These are phyloP conservation scores for Colletes collaris DNA, from an alignment of 2,888 invertebrate species.

Conservation along the genomic window DNA sequence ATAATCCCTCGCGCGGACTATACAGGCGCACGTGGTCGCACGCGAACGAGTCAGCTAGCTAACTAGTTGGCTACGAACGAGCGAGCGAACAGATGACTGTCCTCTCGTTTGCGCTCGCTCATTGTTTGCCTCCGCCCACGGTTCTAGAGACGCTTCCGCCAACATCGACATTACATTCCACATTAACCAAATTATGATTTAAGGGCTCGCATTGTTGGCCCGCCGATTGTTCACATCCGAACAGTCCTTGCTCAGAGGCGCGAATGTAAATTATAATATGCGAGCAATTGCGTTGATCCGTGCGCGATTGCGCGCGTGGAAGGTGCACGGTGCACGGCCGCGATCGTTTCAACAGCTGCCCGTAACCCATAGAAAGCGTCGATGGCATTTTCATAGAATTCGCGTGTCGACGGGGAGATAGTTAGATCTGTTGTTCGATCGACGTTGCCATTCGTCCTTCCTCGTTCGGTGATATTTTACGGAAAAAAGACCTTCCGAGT, in stretches of 20 bases:
- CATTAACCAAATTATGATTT: constrained; percentile 83
- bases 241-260: constrained; percentile 76
- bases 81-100: constrained; percentile 24
- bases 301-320: constrained; percentile 54
- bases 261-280: constrained; percentile 79
- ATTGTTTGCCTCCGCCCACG: constrained; percentile 48
- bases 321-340: constrained; percentile 24
- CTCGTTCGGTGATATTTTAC: too few relatives aligned
- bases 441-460: not conserved
- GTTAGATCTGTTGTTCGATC: not conserved
- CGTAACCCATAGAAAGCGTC: not conserved
- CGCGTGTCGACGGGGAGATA: too few relatives aligned
- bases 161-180: constrained; percentile 82
- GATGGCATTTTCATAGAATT: constrained; percentile 6
- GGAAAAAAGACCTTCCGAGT: too few relatives aligned
- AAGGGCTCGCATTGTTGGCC: constrained; percentile 80
- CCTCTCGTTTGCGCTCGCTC: constrained; percentile 57
- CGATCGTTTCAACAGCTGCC: not conserved
- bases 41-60: constrained; percentile 55
- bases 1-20: constrained; percentile 75
- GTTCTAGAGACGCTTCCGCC: constrained; percentile 73
- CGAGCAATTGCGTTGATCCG: constrained; percentile 79
- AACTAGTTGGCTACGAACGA: constrained; percentile 7
- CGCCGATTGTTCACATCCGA: constrained; percentile 79
- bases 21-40: constrained; percentile 51